Evolutionary conservation across 2,888 invertebrate species (phyloP), one percentile per base, ranked within the genome.

Genomic region (Troglohyphantes excavatus): DNA sequence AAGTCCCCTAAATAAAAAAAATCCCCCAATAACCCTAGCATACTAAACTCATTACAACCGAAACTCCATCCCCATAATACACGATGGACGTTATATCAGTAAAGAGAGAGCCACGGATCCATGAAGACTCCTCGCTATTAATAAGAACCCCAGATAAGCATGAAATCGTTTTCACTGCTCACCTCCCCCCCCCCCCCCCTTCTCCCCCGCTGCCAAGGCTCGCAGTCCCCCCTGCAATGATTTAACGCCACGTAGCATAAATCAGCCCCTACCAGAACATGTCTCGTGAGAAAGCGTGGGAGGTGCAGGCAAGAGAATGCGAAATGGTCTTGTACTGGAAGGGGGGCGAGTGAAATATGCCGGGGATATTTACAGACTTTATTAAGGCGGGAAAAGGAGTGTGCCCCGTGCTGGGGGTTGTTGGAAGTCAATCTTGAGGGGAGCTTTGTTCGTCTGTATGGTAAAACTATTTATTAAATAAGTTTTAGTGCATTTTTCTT

Each of bases 131-230:
- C 23, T 61, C 39, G 86, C 79, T 87, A 81, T 87, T 87, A 87
- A 87, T 87, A 87, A 87, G 79, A 73, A 65, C 79, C 87, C 63
- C 87, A 81, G 67, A 72, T 81, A 87, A 63, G 79, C 87, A 73
- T 87, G 87, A 87, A 87, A 87, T 87, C 87, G 87, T 81, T 81
- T 81, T 81, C 87, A 65, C 46, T n/a, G 46, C 43, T 26, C 65
- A n/a, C 39, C 82, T 39, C 19, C 39, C 79, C n/a, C 11, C 46
- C 53, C 53, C 27, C 61, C 72, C 17, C 53, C n/a, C n/a, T 67
- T 29, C n/a, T 19, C 76, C 19, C 2, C 23, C 19, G 46, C 23
- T 65, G 65, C 78, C 33, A n/a, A n/a, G n/a, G n/a, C n/a, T n/a
- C 23, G 81, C 68, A 39, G 6, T 29, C 63, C 73, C 72, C 46